Base-by-base conservation (phyloP, 2,113 vertebrate species). In the Myodes glareolus region DNA sequence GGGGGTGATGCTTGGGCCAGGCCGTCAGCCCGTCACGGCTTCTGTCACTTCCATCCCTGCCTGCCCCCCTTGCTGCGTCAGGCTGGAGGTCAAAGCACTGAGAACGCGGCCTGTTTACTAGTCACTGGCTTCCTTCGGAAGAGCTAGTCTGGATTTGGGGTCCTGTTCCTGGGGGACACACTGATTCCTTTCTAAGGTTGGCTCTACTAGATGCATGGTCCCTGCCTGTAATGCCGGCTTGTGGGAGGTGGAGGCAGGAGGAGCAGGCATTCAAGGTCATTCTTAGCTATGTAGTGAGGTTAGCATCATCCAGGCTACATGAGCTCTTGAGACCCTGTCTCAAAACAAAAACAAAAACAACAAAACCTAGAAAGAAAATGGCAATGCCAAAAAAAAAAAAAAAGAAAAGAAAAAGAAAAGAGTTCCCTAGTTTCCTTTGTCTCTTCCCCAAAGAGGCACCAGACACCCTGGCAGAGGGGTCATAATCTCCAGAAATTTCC, bases 401-500 rank as follows among this genome's bases (percentile, higher is more conserved):
- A 67, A 73, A 94, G 70, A 76, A 33, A 65, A 55, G n/a, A 11
- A 31, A 65, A 65, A 77, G 93, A 80, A 76, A n/a, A 65, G 16
- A 47, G 17, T 63, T 85, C 7, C 63, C 23, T 91, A 2, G 19
- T 39, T 86, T 82, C 76, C 80, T 96, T 95, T 95, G 93, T 98
- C 92, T 96, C 81, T 89, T 89, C 29, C 86, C 63, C 14, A 42
- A 45, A 89, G 89, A 96, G 89, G 86, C 89, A 39, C 65, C 17
- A 25, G 91, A 42, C 70, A 78, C 88, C 93, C 76, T 81, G 94
- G 82, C 73, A 65, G 90, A 97, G 81, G 65, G 97, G 94, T 97
- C 94, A 81, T 92, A 86, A 45, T 91, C 94, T 63, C 94, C 68
- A 90, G 97, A 82, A 94, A 94, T 92, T 97, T 91, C 86, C 89